These are phyloP conservation scores for Saccostrea echinata DNA, from an alignment of 1,140 invertebrate genomes.

Conservation along the genomic window DNA sequence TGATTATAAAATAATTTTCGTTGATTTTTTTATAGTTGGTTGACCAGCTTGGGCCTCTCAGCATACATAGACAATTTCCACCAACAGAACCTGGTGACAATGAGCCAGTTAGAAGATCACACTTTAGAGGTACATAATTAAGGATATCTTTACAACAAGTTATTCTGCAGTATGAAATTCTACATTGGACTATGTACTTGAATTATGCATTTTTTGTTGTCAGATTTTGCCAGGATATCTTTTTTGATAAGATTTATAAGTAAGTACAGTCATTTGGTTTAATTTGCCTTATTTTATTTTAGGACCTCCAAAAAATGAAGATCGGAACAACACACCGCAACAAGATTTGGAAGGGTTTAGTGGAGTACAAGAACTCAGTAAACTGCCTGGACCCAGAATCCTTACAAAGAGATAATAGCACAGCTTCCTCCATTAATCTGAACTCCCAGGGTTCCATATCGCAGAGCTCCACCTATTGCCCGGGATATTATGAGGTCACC, in stretches of 20 bases:
- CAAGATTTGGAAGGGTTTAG: slow-evolving; percentile 76
- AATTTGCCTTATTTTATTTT: slow-evolving; percentile 45
- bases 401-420: slow-evolving; percentile 60
- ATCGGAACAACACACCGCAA: slow-evolving; percentile 75
- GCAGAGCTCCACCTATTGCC: slow-evolving; percentile 68
- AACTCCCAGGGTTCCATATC: slow-evolving; percentile 59
- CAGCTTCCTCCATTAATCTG: slow-evolving; percentile 68
- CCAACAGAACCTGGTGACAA: slow-evolving; percentile 68
- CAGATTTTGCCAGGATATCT: neutral
- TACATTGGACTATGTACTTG: neutral
- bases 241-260: neutral
- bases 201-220: neutral
- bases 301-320: slow-evolving; percentile 77
- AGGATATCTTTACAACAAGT: neutral
- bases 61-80: slow-evolving; percentile 77
- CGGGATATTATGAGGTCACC: slow-evolving; percentile 76
- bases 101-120: slow-evolving; percentile 76
- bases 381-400: slow-evolving; percentile 52
- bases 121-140: slow-evolving; percentile 68
- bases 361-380: slow-evolving; percentile 66
- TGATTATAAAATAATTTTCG: neutral
- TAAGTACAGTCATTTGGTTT: neutral
- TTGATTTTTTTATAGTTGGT: slow-evolving; percentile 70
- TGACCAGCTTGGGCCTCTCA: slow-evolving; percentile 70
- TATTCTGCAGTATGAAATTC: neutral